Base-by-base conservation (phyloP, 2,888 invertebrate genomes). In the Portevinia maculata region DNA sequence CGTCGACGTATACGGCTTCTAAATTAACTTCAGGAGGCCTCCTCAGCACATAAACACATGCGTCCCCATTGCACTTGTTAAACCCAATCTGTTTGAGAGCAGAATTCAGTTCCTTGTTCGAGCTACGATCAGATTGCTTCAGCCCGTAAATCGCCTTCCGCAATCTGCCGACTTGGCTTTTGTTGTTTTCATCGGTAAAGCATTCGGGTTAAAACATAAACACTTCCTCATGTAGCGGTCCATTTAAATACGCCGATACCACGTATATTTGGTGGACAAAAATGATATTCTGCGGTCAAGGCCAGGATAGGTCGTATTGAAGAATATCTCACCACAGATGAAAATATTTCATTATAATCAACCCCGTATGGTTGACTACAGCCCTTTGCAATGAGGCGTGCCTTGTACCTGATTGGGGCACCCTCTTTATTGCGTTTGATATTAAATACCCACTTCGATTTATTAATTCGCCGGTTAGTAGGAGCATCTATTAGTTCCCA, bases 391-490 rank as follows among this genome's bases (percentile, higher is more conserved):
- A 65, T 59, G 0, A 81, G 39, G 5, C 75, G 15, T 4, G 57
- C 59, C 21, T 76, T 69, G n/a, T 62, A 59, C 1, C 30, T 13
- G 8, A 32, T 13, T 6, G 64, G 15, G 1, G 28, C 32, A 24
- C 60, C 48, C 5, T 67, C n/a, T 32, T 67, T 62, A 19, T 70
- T 34, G 1, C 48, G 13, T 46, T 81, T 70, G 11, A 48, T 60
- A 19, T 52, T 70, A 39, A 65, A 76, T 7, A 81, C 75, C 75
- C 65, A 75, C 21, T 70, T 81, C 0, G 9, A 65, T 53, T 71
- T 71, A 9, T 71, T 53, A 0, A 32, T 15, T 24, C 28, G 39
- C 1, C 17, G 34, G n/a, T 50, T 52, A 28, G 50, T 19, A 0
- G 55, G 67, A 15, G 53, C 21, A 8, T 46, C 30, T 1, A 59